phyloP scores from a whole-genome alignment of 2,113 vertebrate species.

The Epinephelus fuscoguttatus region DNA sequence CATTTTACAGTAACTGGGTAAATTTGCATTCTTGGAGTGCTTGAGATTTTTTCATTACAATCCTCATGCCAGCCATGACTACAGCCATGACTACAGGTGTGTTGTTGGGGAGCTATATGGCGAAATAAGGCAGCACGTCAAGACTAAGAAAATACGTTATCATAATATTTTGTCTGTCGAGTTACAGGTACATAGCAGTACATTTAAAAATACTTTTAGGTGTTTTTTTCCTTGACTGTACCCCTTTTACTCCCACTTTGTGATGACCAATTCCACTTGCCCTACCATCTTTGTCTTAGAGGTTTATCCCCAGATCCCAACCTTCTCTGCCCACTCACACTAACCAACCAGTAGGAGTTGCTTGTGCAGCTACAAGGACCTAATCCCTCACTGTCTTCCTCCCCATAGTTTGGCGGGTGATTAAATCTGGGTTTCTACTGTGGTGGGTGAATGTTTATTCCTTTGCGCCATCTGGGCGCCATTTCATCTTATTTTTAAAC shows the following conservation, averaged over 20 bases:
- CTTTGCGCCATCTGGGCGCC: constrained; percentile 19
- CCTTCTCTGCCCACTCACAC: not conserved
- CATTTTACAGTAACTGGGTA: constrained; percentile 24
- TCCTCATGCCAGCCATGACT: constrained; percentile 8
- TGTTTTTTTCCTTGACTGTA: not conserved
- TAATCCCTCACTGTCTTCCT: not conserved
- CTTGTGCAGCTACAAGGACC: not conserved
- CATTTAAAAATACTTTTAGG: not conserved
- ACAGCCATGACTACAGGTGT: constrained; percentile 16
- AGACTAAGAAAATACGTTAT: not conserved
- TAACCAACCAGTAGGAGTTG: not conserved
- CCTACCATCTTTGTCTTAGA: not conserved
- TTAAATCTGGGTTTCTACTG: constrained; percentile 31
- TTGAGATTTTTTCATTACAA: constrained; percentile 2
- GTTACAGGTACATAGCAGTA: not conserved
- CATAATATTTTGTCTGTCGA: not conserved
- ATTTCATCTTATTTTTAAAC: constrained; percentile 44
- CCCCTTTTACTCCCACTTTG: not conserved
- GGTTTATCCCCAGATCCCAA: not conserved
- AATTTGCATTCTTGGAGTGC: constrained; percentile 19
- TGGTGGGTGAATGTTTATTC: constrained; percentile 23
- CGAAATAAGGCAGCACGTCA: not conserved
- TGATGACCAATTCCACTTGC: not conserved
- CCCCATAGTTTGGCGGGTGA: not conserved
- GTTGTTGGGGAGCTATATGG: not conserved